Conservation (phyloP, 2,888 invertebrate species). For the Periphyllus acericola region DNA sequence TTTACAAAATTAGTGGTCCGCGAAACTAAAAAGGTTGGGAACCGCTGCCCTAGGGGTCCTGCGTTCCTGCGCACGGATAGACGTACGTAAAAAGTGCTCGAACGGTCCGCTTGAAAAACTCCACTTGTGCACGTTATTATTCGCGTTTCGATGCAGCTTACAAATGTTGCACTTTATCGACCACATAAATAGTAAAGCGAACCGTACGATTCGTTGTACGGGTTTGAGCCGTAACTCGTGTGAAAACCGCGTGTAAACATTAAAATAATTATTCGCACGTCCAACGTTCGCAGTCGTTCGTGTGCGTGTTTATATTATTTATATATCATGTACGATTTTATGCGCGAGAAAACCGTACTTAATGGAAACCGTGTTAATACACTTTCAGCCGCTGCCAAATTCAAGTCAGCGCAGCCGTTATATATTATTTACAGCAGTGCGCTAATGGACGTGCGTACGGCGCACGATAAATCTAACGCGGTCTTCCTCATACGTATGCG, state of each 20-base stretch:
- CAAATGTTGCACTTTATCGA: neutral
- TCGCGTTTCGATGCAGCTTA: neutral
- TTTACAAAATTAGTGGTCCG: conserved; percentile 33
- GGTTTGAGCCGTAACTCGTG: neutral
- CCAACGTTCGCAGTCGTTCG: neutral
- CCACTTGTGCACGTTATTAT: too few relatives aligned
- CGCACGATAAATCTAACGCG: conserved; percentile 4
- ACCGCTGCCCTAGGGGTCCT: neutral
- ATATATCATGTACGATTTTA: neutral
- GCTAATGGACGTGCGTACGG: neutral
- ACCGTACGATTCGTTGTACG: neutral
- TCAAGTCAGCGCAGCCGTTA: neutral
- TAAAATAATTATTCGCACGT: neutral
- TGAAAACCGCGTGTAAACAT: neutral
- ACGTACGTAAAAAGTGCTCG: too few relatives aligned
- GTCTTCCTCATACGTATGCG: neutral
- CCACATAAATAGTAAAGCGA: neutral
- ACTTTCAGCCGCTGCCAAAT: conserved; percentile 7
- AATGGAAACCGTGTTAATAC: neutral
- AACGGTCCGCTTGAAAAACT: too few relatives aligned
- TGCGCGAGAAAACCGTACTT: neutral
- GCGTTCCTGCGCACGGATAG: too few relatives aligned
- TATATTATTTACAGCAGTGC: neutral
- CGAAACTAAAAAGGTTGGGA: conserved; percentile 25
- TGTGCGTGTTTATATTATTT: neutral